Percentiles rank a stretch among this genome's conserved stretches.
These are phyloP conservation scores for Terrapene triunguis DNA, from an alignment of 2,113 vertebrate species.

Conservation along the genomic window DNA sequence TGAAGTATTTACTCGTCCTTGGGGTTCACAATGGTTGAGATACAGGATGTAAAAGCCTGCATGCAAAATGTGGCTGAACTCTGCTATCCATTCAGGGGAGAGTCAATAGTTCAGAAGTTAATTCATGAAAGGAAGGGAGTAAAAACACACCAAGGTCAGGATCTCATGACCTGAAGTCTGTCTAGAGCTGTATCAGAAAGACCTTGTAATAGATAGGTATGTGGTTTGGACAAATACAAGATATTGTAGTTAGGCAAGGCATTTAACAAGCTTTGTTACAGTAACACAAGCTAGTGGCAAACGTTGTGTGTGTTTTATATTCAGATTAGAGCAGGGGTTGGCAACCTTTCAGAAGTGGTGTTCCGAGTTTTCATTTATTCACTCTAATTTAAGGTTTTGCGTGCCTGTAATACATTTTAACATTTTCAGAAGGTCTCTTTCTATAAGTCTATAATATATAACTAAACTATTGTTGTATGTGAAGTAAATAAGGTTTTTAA, in stretches of 20 bases:
- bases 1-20: constrained; percentile 70
- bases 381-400: too few relatives aligned
- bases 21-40: constrained; percentile 61
- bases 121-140: constrained; percentile 70
- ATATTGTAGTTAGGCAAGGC: constrained; percentile 9
- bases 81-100: constrained; percentile 43
- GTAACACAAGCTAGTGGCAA: constrained; percentile 50
- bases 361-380: too few relatives aligned
- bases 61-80: constrained; percentile 63
- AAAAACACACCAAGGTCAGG: constrained; percentile 73
- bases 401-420: too few relatives aligned
- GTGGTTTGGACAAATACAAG: constrained; percentile 50
- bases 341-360: too few relatives aligned
- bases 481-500: too few relatives aligned
- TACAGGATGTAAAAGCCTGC: constrained; percentile 26
- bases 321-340: background rate
- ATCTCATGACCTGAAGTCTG: constrained; percentile 71
- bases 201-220: constrained; percentile 70
- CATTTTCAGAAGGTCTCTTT: too few relatives aligned
- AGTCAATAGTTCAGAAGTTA: constrained; percentile 75
- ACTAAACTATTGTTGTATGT: too few relatives aligned
- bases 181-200: constrained; percentile 54
- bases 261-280: constrained; percentile 48
- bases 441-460: too few relatives aligned
- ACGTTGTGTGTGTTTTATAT: background rate